Evolutionary conservation across 1,140 invertebrate species (phyloP), one percentile per base, ranked within the genome.

Genomic region (Apis cerana): DNA sequence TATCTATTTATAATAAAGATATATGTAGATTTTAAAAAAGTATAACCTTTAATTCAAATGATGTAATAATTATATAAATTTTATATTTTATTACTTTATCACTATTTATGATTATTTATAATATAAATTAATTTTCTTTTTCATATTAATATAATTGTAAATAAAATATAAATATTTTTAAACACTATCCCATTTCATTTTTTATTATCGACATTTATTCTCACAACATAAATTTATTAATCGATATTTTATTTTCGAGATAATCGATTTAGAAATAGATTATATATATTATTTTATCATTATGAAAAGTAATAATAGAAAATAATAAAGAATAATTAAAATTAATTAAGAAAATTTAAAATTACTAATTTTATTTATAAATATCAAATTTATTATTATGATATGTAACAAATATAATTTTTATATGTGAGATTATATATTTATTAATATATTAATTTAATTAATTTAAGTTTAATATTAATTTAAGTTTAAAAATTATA

Each of bases 31-130:
- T 48, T 7, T 62, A 69, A 4, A 52, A 56, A 56, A 48, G 48
- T 48, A 80, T 80, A 80, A 80, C 70, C 78, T 74, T 50, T 71
- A 19, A 56, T 19, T 23, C 12, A 19, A 62, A 8, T n/a, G 17
- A 17, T 21, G 5, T 23, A 11, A 54, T 23, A 8, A 11, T 65
- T 7, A n/a, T 12, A 8, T 50, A 27, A 27, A 1, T 33, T 52
- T 72, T 52, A 8, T 52, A 50, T 21, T 71, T 1, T 21, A 11
- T 23, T 52, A 62, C 33, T 19, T n/a, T 13, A 69, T 12, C 2
- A 33, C n/a, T 23, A 15, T 33, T 11, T 21, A n/a, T 27, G 1
- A 61, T n/a, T 27, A 58, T 19, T 23, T n/a, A 27, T 70, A 2
- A 13, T 33, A 33, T 50, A n/a, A 59, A 79, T 59, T 33, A 50